phyloP scores from a whole-genome alignment of 2,888 invertebrate species.

The Plusia festucae region DNA sequence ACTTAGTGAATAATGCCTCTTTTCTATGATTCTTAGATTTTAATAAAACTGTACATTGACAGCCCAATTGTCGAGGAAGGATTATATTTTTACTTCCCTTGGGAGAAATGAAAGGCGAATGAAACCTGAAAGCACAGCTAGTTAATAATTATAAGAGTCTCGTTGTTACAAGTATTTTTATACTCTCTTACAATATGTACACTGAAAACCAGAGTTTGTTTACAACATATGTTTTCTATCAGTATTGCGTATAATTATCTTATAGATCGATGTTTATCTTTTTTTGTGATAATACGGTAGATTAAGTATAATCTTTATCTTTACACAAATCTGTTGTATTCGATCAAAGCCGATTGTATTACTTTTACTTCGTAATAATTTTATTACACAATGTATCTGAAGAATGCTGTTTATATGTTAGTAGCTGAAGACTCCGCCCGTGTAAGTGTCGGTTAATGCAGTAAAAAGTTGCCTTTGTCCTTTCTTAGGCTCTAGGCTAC shows the following conservation, averaged over 20 bases:
- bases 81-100: no score
- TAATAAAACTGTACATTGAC: no score
- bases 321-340: constrained; percentile 8
- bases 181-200: background rate
- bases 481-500: no score
- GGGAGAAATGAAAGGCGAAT: no score
- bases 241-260: constrained; percentile 19
- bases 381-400: background rate
- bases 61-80: no score
- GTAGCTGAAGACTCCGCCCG: no score
- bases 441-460: no score
- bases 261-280: constrained; percentile 24
- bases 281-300: constrained; percentile 22
- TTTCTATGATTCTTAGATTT: no score
- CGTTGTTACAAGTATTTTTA: constrained; percentile 20
- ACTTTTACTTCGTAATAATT: background rate
- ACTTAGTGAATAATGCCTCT: no score
- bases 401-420: background rate
- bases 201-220: constrained; percentile 22
- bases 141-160: background rate
- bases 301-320: constrained; percentile 20
- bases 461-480: no score
- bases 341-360: background rate
- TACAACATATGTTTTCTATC: constrained; percentile 21
- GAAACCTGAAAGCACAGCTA: no score